phyloP scores from a whole-genome alignment of 2,113 vertebrate genomes.

The Conger conger region DNA sequence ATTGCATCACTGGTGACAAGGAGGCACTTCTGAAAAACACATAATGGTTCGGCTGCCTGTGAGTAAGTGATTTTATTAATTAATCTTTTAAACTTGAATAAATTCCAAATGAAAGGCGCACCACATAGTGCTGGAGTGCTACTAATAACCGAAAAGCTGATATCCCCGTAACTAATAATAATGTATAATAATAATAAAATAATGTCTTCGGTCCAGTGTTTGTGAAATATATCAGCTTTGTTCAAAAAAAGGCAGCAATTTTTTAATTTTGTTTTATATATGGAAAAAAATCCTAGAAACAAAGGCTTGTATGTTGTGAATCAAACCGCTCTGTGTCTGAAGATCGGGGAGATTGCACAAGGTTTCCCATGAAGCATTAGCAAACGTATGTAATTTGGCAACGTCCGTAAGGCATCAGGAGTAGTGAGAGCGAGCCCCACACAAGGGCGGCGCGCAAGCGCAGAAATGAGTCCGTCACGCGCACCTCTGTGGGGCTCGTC shows the following conservation, averaged over 20 bases:
- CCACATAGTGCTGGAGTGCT: background rate
- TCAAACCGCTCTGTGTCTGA: background rate
- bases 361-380: too few relatives aligned
- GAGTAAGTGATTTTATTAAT: background rate
- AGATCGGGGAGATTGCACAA: background rate
- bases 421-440: background rate
- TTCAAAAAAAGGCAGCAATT: background rate
- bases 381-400: too few relatives aligned
- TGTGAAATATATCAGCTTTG: background rate
- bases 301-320: background rate
- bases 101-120: background rate
- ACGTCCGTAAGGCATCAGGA: too few relatives aligned
- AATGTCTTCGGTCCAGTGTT: background rate
- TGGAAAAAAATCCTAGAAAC: background rate
- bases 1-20: background rate
- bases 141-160: background rate
- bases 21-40: background rate
- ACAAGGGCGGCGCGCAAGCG: background rate
- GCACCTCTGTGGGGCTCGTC: background rate
- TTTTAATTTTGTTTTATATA: background rate
- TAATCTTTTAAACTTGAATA: background rate
- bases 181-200: too few relatives aligned
- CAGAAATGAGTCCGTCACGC: background rate
- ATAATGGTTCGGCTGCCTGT: background rate
- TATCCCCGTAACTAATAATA: background rate